phyloP scores from a whole-genome alignment of 2,797 vertebrate genomes.

The Galago senegalensis region DNA sequence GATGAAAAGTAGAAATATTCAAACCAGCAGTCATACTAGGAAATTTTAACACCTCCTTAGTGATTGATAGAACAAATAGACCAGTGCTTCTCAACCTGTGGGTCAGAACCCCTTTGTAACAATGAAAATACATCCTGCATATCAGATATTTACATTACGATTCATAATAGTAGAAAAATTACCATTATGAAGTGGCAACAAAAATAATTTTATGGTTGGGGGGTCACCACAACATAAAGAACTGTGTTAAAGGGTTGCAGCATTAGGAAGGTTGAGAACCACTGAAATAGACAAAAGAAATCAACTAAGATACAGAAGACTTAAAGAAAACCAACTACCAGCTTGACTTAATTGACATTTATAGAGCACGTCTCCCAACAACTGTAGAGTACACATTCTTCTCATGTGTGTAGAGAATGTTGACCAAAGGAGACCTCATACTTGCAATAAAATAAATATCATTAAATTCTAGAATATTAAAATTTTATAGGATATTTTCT shows the following conservation, averaged over 20 bases:
- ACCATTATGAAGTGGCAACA: too few species aligned
- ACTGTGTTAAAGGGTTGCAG: too few species aligned
- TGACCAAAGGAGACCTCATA: not conserved
- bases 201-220: too few species aligned
- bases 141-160: too few species aligned
- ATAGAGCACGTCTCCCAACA: not conserved
- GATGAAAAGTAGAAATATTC: not conserved
- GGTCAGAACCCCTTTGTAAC: too few species aligned
- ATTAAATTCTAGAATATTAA: not conserved
- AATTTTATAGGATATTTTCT: not conserved
- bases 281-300: not conserved
- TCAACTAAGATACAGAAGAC: not conserved
- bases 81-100: too few species aligned
- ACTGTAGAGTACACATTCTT: not conserved
- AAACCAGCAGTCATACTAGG: not conserved
- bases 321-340: not conserved
- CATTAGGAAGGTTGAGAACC: too few species aligned
- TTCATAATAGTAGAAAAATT: too few species aligned
- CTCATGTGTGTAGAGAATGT: not conserved
- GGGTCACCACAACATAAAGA: too few species aligned
- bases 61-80: not conserved
- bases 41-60: not conserved
- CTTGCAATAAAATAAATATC: not conserved
- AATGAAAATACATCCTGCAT: too few species aligned
- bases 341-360: not conserved